Conservation (phyloP, 2,113 vertebrate species). For the Cottus gobio region DNA sequence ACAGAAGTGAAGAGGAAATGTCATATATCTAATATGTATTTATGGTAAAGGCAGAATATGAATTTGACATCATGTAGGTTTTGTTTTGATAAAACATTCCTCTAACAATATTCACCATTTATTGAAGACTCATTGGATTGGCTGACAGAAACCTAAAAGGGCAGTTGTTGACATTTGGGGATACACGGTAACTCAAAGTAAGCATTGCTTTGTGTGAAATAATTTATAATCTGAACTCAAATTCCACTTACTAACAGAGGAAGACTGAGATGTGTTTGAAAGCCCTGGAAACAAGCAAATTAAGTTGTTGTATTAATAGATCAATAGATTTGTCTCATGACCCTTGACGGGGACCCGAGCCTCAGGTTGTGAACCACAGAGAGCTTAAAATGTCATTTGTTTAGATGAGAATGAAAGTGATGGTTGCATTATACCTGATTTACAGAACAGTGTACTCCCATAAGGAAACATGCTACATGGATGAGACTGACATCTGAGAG, state of each 20-base stretch:
- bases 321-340: background rate
- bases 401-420: slow-evolving; percentile 2
- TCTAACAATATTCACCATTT: background rate
- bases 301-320: background rate
- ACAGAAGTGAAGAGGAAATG: background rate
- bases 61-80: background rate
- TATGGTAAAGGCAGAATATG: background rate
- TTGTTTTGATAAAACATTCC: background rate
- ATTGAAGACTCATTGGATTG: background rate
- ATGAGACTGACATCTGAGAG: slow-evolving; percentile 28
- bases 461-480: background rate
- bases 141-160: background rate
- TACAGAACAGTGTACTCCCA: background rate
- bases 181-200: too few relatives aligned
- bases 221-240: background rate
- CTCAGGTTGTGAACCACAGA: background rate
- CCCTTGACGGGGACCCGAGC: background rate
- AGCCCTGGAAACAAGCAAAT: background rate
- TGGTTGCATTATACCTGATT: background rate
- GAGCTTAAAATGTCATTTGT: background rate
- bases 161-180: background rate
- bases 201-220: too few relatives aligned
- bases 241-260: background rate
- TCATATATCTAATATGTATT: background rate
- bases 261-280: background rate